Conservation (phyloP, 1,140 invertebrate genomes). For the Chionoecetes opilio region DNA sequence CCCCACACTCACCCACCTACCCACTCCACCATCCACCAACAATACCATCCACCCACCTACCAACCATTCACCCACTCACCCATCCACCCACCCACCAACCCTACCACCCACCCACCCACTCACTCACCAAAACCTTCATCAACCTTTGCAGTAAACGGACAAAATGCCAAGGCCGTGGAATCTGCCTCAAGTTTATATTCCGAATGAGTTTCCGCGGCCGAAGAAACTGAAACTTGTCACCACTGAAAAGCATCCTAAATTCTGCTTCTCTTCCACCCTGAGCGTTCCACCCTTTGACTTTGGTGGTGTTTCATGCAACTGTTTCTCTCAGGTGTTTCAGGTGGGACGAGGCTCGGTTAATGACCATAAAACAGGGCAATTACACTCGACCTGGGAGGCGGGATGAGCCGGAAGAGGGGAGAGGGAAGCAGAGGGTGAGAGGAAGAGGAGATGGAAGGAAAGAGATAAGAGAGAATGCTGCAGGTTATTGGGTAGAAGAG, state of each 20-base stretch:
- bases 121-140: too few relatives aligned
- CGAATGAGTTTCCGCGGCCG: too few relatives aligned
- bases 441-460: background rate
- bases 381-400: background rate
- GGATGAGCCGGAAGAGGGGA: constrained; percentile 16
- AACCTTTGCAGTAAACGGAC: background rate
- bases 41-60: too few relatives aligned
- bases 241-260: too few relatives aligned
- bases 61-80: too few relatives aligned
- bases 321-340: background rate
- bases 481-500: background rate
- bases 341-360: background rate
- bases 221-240: too few relatives aligned
- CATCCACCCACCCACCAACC: too few relatives aligned
- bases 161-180: background rate
- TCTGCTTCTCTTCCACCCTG: too few relatives aligned
- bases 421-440: background rate
- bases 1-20: background rate
- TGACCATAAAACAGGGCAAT: constrained; percentile 3
- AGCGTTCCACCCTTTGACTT: background rate
- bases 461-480: background rate
- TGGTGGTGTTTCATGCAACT: background rate
- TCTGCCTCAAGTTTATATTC: too few relatives aligned
- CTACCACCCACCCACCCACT: too few relatives aligned
- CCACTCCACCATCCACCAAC: background rate